Percentiles rank a stretch among this genome's conserved stretches.
Evolutionary conservation across 2,113 vertebrate species (phyloP).

Genomic region (Poicephalus meyeri): DNA sequence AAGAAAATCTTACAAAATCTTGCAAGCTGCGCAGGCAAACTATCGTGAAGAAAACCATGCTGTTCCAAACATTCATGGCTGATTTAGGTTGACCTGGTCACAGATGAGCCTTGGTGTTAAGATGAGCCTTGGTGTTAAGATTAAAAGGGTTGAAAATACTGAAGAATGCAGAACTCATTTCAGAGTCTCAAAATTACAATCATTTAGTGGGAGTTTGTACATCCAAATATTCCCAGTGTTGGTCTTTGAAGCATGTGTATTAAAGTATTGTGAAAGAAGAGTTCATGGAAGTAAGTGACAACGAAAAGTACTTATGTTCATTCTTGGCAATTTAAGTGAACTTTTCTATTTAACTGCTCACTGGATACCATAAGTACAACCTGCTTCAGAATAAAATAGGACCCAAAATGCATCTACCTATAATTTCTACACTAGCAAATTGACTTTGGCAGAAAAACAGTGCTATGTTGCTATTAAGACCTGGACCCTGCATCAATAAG

Average conservation of each 20-base stretch:
- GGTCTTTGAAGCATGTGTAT: background rate
- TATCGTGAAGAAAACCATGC: background rate
- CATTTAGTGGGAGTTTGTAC: background rate
- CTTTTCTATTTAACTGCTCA: background rate
- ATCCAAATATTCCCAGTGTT: background rate
- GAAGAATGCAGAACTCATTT: background rate
- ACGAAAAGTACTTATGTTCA: rapidly evolving
- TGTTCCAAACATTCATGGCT: background rate
- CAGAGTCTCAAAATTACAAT: background rate
- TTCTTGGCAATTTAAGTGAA: background rate
- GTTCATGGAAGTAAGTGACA: background rate
- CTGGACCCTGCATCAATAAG: background rate
- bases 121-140: background rate
- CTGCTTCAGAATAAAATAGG: background rate
- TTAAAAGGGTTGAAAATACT: background rate
- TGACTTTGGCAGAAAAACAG: background rate
- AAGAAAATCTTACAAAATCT: background rate
- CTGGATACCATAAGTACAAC: background rate
- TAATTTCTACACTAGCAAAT: background rate
- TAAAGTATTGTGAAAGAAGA: background rate
- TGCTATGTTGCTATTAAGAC: background rate
- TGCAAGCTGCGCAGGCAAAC: background rate
- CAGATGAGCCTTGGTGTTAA: background rate
- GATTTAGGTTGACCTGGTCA: background rate
- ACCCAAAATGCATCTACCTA: background rate